phyloP scores from a whole-genome alignment of 2,113 vertebrate genomes.

The Lethenteron camtschaticum region DNA sequence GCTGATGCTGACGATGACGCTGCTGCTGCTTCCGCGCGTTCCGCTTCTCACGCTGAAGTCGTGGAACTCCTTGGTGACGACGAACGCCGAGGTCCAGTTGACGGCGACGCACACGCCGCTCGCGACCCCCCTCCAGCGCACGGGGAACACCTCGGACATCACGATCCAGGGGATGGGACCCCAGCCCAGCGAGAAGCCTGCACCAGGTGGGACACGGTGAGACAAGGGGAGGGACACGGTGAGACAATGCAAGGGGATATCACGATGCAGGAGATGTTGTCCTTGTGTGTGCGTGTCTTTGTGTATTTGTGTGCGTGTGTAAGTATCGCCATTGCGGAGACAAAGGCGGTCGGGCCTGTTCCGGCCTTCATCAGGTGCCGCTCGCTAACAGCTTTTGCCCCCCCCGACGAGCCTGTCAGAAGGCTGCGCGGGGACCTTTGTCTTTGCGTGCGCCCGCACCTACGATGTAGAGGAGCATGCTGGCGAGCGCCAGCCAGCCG shows the following conservation, averaged over 20 bases:
- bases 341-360: too few relatives aligned
- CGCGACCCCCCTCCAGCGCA: slow-evolving; percentile 27
- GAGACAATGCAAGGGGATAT: too few relatives aligned
- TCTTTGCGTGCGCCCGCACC: slow-evolving; percentile 24
- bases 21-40: too few relatives aligned
- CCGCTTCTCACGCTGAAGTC: slow-evolving; percentile 32
- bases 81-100: slow-evolving; percentile 51
- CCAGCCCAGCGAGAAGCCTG: slow-evolving; percentile 62
- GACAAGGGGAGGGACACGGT: too few relatives aligned
- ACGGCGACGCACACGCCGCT: slow-evolving; percentile 43
- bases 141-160: slow-evolving; percentile 59
- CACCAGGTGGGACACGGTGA: neutral
- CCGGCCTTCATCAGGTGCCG: too few relatives aligned
- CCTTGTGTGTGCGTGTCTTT: too few relatives aligned
- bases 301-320: too few relatives aligned
- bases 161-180: slow-evolving; percentile 58
- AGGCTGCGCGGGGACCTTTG: neutral
- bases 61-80: slow-evolving; percentile 48
- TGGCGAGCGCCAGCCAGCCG: slow-evolving; percentile 51
- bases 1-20: too few relatives aligned
- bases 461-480: slow-evolving; percentile 52
- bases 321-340: too few relatives aligned
- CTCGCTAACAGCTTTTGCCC: too few relatives aligned
- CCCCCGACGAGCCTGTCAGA: neutral
- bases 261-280: too few relatives aligned